phyloP scores from a whole-genome alignment of 2,888 invertebrate species.

The Euclidia mi region DNA sequence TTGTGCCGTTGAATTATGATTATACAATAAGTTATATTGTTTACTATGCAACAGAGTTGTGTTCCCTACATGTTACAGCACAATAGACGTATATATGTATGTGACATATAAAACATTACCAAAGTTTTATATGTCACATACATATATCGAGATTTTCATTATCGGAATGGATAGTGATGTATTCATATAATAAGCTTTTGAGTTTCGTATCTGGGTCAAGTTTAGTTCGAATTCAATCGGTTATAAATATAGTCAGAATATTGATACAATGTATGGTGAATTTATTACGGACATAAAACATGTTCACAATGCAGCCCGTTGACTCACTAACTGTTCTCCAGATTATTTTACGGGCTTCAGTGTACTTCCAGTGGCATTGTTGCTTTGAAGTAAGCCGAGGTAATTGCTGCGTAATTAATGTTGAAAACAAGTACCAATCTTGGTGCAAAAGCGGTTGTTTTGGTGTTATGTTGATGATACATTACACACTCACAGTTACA shows the following conservation, averaged over 20 bases:
- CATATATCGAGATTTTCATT: slow-evolving; percentile 13
- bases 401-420: slow-evolving; percentile 32
- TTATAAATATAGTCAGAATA: slow-evolving; percentile 35
- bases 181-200: slow-evolving; percentile 1
- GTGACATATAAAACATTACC: too few relatives aligned
- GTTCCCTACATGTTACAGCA: too few relatives aligned
- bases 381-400: slow-evolving; percentile 18
- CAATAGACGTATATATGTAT: too few relatives aligned
- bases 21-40: too few relatives aligned
- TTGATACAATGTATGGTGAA: slow-evolving; percentile 43
- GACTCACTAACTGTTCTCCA: slow-evolving; percentile 43
- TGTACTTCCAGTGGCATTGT: slow-evolving; percentile 32
- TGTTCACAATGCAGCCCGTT: slow-evolving; percentile 40
- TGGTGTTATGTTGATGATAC: too few relatives aligned
- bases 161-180: slow-evolving; percentile 24
- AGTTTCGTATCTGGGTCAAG: slow-evolving; percentile 26
- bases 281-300: slow-evolving; percentile 53
- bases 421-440: slow-evolving; percentile 6
- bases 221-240: slow-evolving; percentile 32
- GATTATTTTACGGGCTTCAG: slow-evolving; percentile 43
- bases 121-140: not conserved
- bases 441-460: too few relatives aligned
- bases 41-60: too few relatives aligned
- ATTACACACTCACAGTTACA: too few relatives aligned
- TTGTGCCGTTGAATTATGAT: too few relatives aligned